Conservation (phyloP, 2,113 vertebrate species). For the Callionymus lyra region DNA sequence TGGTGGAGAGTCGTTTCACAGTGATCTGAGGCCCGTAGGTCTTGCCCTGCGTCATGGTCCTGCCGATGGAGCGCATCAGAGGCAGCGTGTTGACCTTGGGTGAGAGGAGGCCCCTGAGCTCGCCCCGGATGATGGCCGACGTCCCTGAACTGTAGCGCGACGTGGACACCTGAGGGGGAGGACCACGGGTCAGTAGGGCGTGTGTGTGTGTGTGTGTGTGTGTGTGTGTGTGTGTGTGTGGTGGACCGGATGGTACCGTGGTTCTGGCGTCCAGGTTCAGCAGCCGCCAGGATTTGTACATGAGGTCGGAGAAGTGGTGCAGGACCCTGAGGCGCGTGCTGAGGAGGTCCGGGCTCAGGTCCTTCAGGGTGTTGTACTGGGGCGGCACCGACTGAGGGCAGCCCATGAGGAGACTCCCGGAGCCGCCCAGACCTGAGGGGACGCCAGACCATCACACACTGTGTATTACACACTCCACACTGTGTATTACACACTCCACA, state of each 20-base stretch:
- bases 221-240: neutral
- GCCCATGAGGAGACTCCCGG: conserved; percentile 57
- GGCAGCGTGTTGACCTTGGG: conserved; percentile 75
- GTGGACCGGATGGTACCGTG: conserved; percentile 37
- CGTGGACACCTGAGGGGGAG: conserved; percentile 43
- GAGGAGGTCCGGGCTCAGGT: conserved; percentile 60
- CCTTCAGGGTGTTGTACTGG: conserved; percentile 70
- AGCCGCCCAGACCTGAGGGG: conserved; percentile 38
- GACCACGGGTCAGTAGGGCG: neutral
- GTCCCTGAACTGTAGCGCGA: conserved; percentile 70
- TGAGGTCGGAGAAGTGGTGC: conserved; percentile 73
- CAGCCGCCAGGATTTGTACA: conserved; percentile 76
- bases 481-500: too few species aligned
- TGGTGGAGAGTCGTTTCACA: conserved; percentile 71
- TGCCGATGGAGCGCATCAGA: conserved; percentile 68
- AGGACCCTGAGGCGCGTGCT: conserved; percentile 66
- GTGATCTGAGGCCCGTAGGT: conserved; percentile 76
- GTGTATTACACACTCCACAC: too few species aligned
- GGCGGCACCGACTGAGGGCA: conserved; percentile 66
- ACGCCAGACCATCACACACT: too few species aligned
- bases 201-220: neutral
- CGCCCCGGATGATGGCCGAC: conserved; percentile 65
- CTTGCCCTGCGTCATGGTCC: conserved; percentile 76
- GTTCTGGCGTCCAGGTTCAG: conserved; percentile 63
- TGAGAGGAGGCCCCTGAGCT: conserved; percentile 69